Evolutionary conservation across 1,140 invertebrate species (phyloP), one percentile per base, ranked within the genome.

Genomic region (Drusus annulatus): DNA sequence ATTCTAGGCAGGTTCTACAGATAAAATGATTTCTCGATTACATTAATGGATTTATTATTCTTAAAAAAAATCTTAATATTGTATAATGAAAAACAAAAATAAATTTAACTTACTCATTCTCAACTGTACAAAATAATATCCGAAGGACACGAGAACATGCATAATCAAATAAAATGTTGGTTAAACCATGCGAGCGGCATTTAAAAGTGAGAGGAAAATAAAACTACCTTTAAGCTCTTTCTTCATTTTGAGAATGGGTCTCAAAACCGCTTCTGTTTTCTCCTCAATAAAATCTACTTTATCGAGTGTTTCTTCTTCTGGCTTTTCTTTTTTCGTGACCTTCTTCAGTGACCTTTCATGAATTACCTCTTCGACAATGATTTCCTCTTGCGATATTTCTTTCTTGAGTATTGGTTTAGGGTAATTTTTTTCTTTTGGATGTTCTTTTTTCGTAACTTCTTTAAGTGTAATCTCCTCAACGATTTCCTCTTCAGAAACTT

Each of bases 371-470:
- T 69, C 36, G 13, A 69, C 36, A 28, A 63, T n/a, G 28, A 3
- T 45, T 31, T 69, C 65, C 23, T 23, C 60, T 16, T 21, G 4
- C 4, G 23, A 17, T 0, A 25, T 21, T 63, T 63, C 60, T 75
- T 80, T 80, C 75, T 80, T 77, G 16, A 28, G 69, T 8, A 80
- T 68, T n/a, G 87, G 87, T 84, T 90, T 90, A 1, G 88, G 84
- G 19, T 83, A 80, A 21, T 87, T 83, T 65, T 88, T 85, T 83
- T 89, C 87, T 74, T 84, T 84, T 2, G 83, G 68, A 77, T 86
- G 85, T 31, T 86, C 86, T 85, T 88, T 88, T 8, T 86, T 81
- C 25, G 81, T 81, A 23, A 86, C 83, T 65, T 87, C 84, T 80
- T 65, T 54, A 23, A 85, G 68, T 31, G 77, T 52, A 4, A 84